Conservation (phyloP, 1,140 invertebrate genomes). For the Xylocopa sonorina region DNA sequence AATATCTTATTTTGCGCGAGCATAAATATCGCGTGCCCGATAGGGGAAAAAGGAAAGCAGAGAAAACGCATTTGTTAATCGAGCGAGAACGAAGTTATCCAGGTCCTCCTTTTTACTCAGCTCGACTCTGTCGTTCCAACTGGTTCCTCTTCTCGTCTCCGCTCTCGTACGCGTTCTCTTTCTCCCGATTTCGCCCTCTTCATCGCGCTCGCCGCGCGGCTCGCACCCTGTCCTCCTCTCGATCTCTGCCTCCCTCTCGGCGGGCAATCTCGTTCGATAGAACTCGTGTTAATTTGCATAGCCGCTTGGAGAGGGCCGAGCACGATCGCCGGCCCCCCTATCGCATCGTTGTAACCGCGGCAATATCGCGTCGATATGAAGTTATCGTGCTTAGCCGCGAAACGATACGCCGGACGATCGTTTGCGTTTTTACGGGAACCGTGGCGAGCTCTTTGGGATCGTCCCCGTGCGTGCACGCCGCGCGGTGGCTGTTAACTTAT, state of each 20-base stretch:
- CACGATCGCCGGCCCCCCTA: conserved; percentile 56
- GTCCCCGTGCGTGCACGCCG: conserved; percentile 2
- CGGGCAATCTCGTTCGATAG: conserved; percentile 64
- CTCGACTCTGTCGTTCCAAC: conserved; percentile 31
- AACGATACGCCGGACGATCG: conserved; percentile 52
- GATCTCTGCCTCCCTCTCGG: conserved; percentile 24
- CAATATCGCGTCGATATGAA: conserved; percentile 61
- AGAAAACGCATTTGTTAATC: conserved; percentile 52
- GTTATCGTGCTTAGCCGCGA: conserved; percentile 47
- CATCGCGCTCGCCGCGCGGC: background rate
- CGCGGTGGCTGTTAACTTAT: conserved; percentile 16
- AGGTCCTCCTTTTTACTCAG: conserved; percentile 45
- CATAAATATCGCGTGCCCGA: conserved; percentile 55
- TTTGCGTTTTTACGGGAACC: conserved; percentile 44
- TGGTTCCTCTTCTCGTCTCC: conserved; percentile 21
- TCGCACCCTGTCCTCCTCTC: background rate
- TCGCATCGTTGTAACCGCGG: conserved; percentile 58
- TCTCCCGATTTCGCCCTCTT: background rate
- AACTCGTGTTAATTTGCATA: conserved; percentile 66
- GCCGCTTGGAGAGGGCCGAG: conserved; percentile 60
- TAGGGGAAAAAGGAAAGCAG: conserved; percentile 4
- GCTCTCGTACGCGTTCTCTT: conserved; percentile 6
- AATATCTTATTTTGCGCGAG: conserved; percentile 57
- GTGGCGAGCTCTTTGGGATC: conserved; percentile 20
- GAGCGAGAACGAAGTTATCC: conserved; percentile 45